Evolutionary conservation across 2,888 invertebrate species (phyloP).

Genomic region (Ichneumoninae sp.): DNA sequence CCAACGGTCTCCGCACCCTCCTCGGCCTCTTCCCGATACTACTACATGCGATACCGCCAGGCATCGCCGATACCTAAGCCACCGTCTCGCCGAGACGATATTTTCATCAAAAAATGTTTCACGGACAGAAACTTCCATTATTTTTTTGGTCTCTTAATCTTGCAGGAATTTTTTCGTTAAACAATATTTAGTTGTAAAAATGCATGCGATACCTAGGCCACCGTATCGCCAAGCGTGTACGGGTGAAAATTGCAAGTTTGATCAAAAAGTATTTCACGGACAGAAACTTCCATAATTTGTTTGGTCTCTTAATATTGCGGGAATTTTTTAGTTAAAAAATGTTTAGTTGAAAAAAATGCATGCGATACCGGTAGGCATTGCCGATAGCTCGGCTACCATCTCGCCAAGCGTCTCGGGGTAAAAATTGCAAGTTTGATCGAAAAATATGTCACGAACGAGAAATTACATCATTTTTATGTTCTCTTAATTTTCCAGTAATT

Average conservation of each 20-base stretch:
- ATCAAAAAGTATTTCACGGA: no score
- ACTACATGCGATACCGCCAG: constrained; percentile 22
- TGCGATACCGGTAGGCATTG: constrained; percentile 1
- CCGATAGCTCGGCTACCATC: not conserved
- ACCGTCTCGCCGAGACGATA: constrained; percentile 21
- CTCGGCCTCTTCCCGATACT: constrained; percentile 33
- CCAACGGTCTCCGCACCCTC: constrained; percentile 19
- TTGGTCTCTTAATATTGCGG: no score
- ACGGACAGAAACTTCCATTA: no score
- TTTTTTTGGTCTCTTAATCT: no score
- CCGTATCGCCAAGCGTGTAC: constrained; percentile 12
- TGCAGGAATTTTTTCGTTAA: no score
- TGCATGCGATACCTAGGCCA: not conserved
- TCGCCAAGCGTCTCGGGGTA: not conserved
- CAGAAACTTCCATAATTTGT: no score
- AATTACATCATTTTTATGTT: no score
- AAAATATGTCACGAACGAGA: no score
- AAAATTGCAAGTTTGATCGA: not conserved
- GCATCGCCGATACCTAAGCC: not conserved
- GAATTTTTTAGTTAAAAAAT: no score
- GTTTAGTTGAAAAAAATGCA: no score
- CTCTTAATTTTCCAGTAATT: no score
- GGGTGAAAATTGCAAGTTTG: not conserved
- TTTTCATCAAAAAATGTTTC: not conserved
- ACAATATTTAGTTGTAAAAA: no score